Evolutionary conservation across 2,113 vertebrate species (phyloP).

Genomic region (Cinclus mexicanus): DNA sequence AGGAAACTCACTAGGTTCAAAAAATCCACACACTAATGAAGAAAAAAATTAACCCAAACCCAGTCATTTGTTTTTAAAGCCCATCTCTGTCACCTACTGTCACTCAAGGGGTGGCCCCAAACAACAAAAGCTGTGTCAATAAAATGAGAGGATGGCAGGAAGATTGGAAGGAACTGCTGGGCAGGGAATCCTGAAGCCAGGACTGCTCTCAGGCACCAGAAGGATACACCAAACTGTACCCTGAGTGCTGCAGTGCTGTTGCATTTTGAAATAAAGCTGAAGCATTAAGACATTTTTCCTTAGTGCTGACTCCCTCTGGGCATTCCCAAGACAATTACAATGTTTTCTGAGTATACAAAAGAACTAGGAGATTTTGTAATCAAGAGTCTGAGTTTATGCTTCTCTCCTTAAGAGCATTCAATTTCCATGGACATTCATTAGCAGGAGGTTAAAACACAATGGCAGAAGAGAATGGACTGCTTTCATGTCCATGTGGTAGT

Average conservation of each 20-base stretch:
- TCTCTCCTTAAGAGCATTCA: conserved; percentile 50
- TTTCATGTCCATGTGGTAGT: not conserved
- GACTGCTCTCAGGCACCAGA: not conserved
- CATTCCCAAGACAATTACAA: conserved; percentile 49
- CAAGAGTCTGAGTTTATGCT: conserved; percentile 44
- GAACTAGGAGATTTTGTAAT: conserved; percentile 56
- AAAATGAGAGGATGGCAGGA: not conserved
- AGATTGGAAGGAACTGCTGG: not conserved
- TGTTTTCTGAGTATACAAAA: conserved; percentile 50
- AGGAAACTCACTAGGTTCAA: not conserved
- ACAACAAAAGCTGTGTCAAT: not conserved
- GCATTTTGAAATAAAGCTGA: conserved; percentile 32
- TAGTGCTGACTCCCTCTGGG: conserved; percentile 40
- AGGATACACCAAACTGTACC: not conserved
- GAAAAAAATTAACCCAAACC: not conserved
- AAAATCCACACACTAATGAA: not conserved
- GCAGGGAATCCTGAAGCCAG: not conserved
- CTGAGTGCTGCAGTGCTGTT: not conserved
- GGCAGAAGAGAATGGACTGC: conserved; percentile 22
- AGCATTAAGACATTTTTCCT: conserved; percentile 37
- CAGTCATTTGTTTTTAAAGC: not conserved
- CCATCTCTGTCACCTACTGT: not conserved
- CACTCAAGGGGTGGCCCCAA: not conserved
- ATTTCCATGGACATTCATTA: conserved; percentile 61
- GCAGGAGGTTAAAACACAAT: conserved; percentile 7